Base-by-base conservation (phyloP, 2,113 vertebrate genomes). In the Brachyhypopomus occidentalis region DNA sequence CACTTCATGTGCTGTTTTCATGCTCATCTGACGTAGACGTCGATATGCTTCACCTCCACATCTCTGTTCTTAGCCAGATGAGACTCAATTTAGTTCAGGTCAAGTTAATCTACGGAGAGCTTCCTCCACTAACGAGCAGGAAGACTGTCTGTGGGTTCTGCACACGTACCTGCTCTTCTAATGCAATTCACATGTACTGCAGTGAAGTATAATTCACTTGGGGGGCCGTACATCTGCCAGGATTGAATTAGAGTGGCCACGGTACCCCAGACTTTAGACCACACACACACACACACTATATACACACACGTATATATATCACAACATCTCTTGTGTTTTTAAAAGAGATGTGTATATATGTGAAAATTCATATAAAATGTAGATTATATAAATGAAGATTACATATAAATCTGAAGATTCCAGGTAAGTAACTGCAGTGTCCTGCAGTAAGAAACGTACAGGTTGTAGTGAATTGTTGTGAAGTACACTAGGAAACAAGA, bases 111-210 rank as follows among this genome's bases (percentile, higher is more conserved):
- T 62, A 38, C 45, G 25, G 45, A 74, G 36, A 48, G 36, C 56
- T 12, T 70, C 56, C 56, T 72, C 67, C 56, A 72, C 72, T 72
- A 72, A 30, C 17, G 8, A 25, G 34, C 19, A 34, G 52, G 11
- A 59, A 16, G 11, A 20, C 70, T 73, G 12, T 41, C 41, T 14
- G 25, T 6, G 41, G n/a, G 0, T 69, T 69, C 3, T 36, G 60
- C 12, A 62, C n/a, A 25, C 64, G 20, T 67, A 22, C 64, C 22
- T 66, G 20, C 60, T n/a, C 38, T 52, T 71, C 69, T 63, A 77
- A 63, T 73, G 77, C 59, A 78, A 56, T 73, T 78, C 52, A 41
- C 74, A 74, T 45, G 48, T 78, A 38, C 70, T 73, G 23, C 20
- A 36, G 4, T 22, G 8, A 72, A 27, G 52, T 41, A 25, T 48